Conservation (phyloP, 2,797 vertebrate species). For the Microctenopoma steveboyesi region DNA sequence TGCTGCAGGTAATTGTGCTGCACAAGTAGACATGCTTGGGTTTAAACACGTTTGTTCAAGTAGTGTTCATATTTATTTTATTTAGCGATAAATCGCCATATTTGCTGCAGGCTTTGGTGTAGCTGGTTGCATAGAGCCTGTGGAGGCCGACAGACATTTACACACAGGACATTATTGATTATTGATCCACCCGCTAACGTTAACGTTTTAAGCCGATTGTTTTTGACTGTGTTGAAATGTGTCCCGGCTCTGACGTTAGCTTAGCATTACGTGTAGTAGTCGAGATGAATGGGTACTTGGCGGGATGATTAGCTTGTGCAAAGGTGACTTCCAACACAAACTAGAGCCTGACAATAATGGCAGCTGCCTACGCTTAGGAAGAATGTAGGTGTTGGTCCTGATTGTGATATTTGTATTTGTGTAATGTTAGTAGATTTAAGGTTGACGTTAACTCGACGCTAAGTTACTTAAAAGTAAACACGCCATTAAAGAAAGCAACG, state of each 20-base stretch:
- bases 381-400: background rate
- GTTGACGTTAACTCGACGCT: background rate
- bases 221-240: background rate
- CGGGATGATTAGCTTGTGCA: constrained; percentile 45
- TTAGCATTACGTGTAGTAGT: background rate
- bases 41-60: too few species aligned
- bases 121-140: too few species aligned
- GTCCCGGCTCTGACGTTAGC: background rate
- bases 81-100: background rate
- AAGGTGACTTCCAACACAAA: background rate
- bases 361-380: background rate
- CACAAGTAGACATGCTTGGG: too few species aligned
- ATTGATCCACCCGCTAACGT: background rate
- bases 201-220: fast-evolving
- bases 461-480: background rate
- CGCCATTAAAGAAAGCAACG: background rate
- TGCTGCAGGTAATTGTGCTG: too few species aligned
- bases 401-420: background rate
- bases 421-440: background rate
- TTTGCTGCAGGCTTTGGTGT: background rate
- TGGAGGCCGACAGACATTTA: too few species aligned
- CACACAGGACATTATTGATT: background rate
- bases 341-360: background rate
- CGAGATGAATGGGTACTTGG: constrained; percentile 43
- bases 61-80: background rate